A percentile compares a stretch with the other conserved stretches of the same genome.
phyloP scores from a whole-genome alignment of 2,113 vertebrate species.

The Conger conger region DNA sequence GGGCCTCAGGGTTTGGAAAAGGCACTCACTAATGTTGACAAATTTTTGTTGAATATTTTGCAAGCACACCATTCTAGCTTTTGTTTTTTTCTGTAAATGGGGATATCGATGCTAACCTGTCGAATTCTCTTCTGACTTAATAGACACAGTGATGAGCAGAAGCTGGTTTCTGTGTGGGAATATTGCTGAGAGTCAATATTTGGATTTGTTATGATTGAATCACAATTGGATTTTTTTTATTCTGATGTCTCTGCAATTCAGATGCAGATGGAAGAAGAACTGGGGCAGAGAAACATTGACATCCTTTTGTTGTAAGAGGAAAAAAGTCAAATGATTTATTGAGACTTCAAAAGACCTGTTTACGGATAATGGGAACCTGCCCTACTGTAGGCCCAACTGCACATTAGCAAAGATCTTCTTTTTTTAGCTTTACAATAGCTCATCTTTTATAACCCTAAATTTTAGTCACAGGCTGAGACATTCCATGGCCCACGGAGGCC shows the following conservation, averaged over 20 bases:
- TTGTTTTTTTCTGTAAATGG: background rate
- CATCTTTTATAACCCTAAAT: too few relatives aligned
- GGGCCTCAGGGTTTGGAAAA: constrained; percentile 20
- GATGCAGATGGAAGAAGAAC: constrained; percentile 20
- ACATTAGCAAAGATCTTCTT: background rate
- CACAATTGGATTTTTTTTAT: constrained; percentile 46
- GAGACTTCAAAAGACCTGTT: background rate
- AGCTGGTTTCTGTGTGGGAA: constrained; percentile 41
- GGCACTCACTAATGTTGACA: constrained; percentile 37
- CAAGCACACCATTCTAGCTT: background rate
- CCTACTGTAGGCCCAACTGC: background rate
- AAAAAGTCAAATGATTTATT: background rate
- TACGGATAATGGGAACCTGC: background rate
- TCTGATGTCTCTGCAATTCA: constrained; percentile 20
- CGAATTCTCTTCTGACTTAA: constrained; percentile 49
- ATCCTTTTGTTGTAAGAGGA: constrained; percentile 29
- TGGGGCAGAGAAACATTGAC: constrained; percentile 39
- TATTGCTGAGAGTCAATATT: constrained; percentile 49
- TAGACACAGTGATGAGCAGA: constrained; percentile 47
- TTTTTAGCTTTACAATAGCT: too few relatives aligned
- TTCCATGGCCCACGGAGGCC: too few relatives aligned
- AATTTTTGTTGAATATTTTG: constrained; percentile 31
- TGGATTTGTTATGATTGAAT: constrained; percentile 46
- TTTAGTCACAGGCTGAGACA: too few relatives aligned
- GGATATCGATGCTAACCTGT: constrained; percentile 39